phyloP scores from a whole-genome alignment of 2,797 vertebrate species.

The Hydrolagus colliei region DNA sequence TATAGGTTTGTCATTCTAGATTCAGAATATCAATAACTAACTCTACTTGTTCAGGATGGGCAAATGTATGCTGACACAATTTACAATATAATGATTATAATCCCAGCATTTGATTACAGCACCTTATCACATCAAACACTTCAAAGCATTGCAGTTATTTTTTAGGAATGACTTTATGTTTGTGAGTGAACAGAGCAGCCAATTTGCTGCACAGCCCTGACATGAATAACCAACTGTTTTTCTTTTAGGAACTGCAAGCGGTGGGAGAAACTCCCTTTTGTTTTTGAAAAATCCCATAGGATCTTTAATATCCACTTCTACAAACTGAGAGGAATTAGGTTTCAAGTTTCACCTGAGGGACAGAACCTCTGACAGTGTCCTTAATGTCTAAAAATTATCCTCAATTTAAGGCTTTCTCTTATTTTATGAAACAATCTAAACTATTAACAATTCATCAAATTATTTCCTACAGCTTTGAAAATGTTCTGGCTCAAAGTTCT shows the following conservation, averaged over 20 bases:
- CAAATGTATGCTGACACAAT: not conserved
- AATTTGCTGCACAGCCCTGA: not conserved
- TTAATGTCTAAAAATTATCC: no score
- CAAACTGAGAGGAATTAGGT: not conserved
- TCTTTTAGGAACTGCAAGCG: not conserved
- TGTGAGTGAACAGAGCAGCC: not conserved
- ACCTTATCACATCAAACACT: not conserved
- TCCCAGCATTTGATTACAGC: not conserved
- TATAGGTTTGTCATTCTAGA: not conserved
- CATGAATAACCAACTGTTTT: not conserved
- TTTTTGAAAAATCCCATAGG: not conserved
- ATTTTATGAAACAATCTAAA: no score
- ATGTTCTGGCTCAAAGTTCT: no score
- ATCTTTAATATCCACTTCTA: not conserved
- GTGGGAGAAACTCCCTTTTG: not conserved
- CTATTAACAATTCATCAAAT: no score
- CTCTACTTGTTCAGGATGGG: not conserved
- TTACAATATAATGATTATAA: not conserved
- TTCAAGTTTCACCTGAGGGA: not conserved
- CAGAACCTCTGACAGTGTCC: not conserved
- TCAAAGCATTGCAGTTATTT: not conserved
- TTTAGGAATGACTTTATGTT: not conserved
- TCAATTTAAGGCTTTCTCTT: no score
- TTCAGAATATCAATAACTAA: not conserved
- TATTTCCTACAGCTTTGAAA: no score